These are phyloP conservation scores for Pelochelys cantorii DNA, from an alignment of 2,797 vertebrate genomes.

Conservation along the genomic window DNA sequence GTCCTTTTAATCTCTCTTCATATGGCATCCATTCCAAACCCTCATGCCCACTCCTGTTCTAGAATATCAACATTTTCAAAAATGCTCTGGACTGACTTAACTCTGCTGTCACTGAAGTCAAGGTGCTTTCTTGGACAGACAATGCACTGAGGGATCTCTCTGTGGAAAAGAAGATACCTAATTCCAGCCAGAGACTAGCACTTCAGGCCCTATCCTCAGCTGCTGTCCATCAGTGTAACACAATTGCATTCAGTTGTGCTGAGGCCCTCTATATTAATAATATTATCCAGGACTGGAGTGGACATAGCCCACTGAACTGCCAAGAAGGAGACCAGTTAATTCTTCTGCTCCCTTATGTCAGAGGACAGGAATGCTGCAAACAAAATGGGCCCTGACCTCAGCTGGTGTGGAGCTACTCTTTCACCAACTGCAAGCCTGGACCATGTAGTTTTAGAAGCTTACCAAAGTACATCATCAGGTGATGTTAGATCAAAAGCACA, in stretches of 20 bases:
- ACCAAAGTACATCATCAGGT: constrained; percentile 75
- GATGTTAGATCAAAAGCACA: constrained; percentile 80
- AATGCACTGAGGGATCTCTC: not conserved
- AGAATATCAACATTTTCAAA: not conserved
- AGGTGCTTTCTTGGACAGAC: not conserved
- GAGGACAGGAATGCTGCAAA: not conserved
- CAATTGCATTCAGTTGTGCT: not conserved
- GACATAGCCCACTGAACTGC: not conserved
- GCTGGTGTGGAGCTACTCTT: not conserved
- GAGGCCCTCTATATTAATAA: not conserved
- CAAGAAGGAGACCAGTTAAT: not conserved
- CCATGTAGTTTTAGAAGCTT: constrained; percentile 37
- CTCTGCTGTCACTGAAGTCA: not conserved
- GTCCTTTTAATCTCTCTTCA: no score
- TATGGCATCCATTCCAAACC: no score
- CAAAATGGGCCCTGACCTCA: not conserved
- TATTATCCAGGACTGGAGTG: not conserved
- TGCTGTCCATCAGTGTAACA: not conserved
- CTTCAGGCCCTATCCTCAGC: not conserved
- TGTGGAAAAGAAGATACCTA: not conserved
- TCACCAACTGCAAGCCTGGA: not conserved
- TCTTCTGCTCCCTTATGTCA: not conserved
- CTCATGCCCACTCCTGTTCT: no score
- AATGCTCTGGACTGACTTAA: not conserved
- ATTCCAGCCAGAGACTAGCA: not conserved